A percentile compares a stretch with the other conserved stretches of the same genome.
Evolutionary conservation across 2,113 vertebrate genomes (phyloP).

Genomic region (Mobula birostris): DNA sequence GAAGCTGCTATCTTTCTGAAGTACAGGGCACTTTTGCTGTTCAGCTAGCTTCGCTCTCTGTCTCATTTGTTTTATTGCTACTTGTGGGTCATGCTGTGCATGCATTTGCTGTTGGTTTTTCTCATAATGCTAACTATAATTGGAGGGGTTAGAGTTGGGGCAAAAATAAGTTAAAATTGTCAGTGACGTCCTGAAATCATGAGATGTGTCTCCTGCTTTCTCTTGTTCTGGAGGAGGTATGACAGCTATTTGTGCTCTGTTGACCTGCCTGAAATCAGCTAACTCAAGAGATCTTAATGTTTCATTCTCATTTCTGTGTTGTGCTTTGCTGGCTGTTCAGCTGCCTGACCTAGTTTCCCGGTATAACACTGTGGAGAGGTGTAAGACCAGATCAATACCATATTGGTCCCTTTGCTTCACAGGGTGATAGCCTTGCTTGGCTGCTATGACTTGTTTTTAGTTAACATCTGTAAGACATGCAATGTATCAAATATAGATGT

Average conservation of each 20-base stretch:
- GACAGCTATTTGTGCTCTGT: neutral
- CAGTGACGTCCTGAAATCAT: neutral
- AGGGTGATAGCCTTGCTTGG: neutral
- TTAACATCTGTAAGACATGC: neutral
- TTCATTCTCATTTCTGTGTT: constrained; percentile 27
- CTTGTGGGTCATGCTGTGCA: neutral
- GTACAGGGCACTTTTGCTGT: neutral
- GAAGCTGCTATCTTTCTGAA: neutral
- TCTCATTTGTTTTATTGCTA: neutral
- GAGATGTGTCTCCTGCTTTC: neutral
- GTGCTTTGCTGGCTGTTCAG: neutral
- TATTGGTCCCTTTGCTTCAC: constrained; percentile 8
- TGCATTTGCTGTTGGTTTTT: neutral
- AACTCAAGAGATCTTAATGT: constrained; percentile 7
- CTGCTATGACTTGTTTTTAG: neutral
- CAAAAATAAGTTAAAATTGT: neutral
- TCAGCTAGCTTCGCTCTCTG: neutral
- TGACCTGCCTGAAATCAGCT: neutral
- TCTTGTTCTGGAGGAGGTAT: neutral
- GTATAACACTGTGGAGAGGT: constrained; percentile 5
- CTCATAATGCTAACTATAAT: neutral
- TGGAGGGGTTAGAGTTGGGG: no score
- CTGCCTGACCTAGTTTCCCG: constrained; percentile 31
- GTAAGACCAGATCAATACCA: neutral
- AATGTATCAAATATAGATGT: constrained; percentile 16